Evolutionary conservation across 2,113 vertebrate genomes (phyloP), one percentile per base, ranked within the genome.

Genomic region (Argyrosomus japonicus): DNA sequence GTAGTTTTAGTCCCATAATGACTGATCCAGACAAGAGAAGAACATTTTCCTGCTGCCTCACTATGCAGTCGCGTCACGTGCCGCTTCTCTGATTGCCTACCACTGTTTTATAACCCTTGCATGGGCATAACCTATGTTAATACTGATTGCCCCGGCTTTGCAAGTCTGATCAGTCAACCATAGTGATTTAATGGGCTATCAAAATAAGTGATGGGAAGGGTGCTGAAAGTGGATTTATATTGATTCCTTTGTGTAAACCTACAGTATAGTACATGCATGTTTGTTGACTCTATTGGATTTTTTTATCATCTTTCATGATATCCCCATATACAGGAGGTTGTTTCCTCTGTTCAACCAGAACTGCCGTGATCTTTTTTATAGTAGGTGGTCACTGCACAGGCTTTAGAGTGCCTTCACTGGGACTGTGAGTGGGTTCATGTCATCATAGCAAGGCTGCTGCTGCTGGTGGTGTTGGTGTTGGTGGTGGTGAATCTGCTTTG

Each of bases 121-220:
- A 29, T 47, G 74, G 61, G 61, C 32, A 23, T 73, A 85, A 89
- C 75, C 73, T 87, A 77, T 81, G 84, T 68, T 84, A 82, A 93
- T 87, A 77, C 45, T 85, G 68, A 84, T 51, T 75, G 67, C 47
- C 69, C 61, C 51, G 12, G 2, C 83, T 90, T 84, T 91, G 83
- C 81, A 85, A 82, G 64, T 89, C 75, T 69, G 76, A 87, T 88
- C 57, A 86, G 60, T 81, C 83, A 40, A 56, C 81, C 51, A 18
- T 43, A 43, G 51, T 74, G 60, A 72, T 74, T 63, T 82, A 88
- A 88, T 75, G 36, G 53, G 17, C 29, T 36, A 57, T 89, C 36
- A 79, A 71, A 79, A 75, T 71, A 79, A 81, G 58, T 19, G 18
- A 73, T 80, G 43, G 74, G 48, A 81, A 32, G 29, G 47, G 57